Evolutionary conservation across 1,140 invertebrate species (phyloP).

Genomic region (Procambarus virginalis): DNA sequence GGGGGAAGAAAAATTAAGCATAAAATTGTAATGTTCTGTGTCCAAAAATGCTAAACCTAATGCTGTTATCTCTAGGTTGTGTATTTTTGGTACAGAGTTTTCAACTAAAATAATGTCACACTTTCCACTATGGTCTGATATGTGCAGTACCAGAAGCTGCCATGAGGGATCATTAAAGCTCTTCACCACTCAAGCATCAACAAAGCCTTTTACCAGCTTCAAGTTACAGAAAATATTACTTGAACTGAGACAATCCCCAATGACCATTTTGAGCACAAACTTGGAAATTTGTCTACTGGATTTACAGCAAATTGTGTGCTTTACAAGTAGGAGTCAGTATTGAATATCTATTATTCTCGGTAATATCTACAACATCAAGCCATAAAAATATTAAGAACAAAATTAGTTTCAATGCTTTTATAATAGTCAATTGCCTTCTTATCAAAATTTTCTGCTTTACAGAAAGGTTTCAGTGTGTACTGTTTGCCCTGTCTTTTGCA

Average conservation of each 20-base stretch:
- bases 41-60: conserved; percentile 33
- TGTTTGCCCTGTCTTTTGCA: conserved; percentile 21
- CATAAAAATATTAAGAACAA: conserved; percentile 57
- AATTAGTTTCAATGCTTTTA: conserved; percentile 40
- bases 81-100: conserved; percentile 3
- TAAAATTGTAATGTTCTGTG: conserved; percentile 1
- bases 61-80: conserved; percentile 13
- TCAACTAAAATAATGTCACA: conserved; percentile 20
- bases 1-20: background rate
- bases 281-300: conserved; percentile 30
- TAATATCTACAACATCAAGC: conserved; percentile 54
- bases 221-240: conserved; percentile 35
- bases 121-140: conserved; percentile 50
- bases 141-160: conserved; percentile 59
- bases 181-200: conserved; percentile 49
- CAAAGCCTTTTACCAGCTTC: conserved; percentile 29
- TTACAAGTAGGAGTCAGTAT: conserved; percentile 40
- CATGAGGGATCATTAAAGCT: conserved; percentile 39
- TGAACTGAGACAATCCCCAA: conserved; percentile 23
- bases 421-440: conserved; percentile 26
- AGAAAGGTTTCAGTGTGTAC: background rate
- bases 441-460: conserved; percentile 5
- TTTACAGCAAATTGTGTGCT: conserved; percentile 37
- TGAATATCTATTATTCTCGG: conserved; percentile 34
- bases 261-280: conserved; percentile 30